Percentiles rank a stretch among this genome's conserved stretches.
These are phyloP conservation scores for Ascidia mentula DNA, from an alignment of 23 tunicate species.

Conservation along the genomic window DNA sequence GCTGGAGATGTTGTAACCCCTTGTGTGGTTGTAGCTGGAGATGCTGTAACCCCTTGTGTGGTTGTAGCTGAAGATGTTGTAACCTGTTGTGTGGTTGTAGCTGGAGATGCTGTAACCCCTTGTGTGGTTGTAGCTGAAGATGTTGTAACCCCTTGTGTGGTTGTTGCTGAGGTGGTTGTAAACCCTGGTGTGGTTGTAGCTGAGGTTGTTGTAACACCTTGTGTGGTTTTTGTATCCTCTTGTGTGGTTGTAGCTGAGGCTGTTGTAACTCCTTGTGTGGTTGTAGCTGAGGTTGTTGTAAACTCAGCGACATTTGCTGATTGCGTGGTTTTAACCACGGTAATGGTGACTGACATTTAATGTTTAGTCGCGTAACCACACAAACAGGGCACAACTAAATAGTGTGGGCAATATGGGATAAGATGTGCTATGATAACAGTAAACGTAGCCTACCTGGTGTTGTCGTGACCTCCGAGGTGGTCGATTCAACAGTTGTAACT, in stretches of 20 bases:
- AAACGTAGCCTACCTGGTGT: too few species aligned
- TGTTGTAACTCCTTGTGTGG: constrained; percentile 11
- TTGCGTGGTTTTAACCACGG: not conserved
- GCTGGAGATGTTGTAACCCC: constrained; percentile 11
- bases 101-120: not conserved
- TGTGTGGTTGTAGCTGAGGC: constrained; percentile 15
- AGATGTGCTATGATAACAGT: too few species aligned
- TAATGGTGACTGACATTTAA: too few species aligned
- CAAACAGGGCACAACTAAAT: too few species aligned
- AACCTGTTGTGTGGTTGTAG: constrained; percentile 2
- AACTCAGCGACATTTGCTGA: not conserved
- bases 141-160: constrained; percentile 9
- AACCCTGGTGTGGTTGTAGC: not conserved
- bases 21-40: not conserved
- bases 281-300: constrained; percentile 19
- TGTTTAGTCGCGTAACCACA: too few species aligned
- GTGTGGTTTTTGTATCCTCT: constrained; percentile 7
- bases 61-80: constrained; percentile 14
- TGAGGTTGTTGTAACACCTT: not conserved
- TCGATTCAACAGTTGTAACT: too few species aligned
- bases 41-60: not conserved
- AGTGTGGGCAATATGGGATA: too few species aligned
- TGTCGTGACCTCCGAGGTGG: too few species aligned
- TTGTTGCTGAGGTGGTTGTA: constrained; percentile 4
- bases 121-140: constrained; percentile 2